Evolutionary conservation across 2,113 vertebrate species (phyloP), one percentile per base, ranked within the genome.

Genomic region (Scolopax mira): DNA sequence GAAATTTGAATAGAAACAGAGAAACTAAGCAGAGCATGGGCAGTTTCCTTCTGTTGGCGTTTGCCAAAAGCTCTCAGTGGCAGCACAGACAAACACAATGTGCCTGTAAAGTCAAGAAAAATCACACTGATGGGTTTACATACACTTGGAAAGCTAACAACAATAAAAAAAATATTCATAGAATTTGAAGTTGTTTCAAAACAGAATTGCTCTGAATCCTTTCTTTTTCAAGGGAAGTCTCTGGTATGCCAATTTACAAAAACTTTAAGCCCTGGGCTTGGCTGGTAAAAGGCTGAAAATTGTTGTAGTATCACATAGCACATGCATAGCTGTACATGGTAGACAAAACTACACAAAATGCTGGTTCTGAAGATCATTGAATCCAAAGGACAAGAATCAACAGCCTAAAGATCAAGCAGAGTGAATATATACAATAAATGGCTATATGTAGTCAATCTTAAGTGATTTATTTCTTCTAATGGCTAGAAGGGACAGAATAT

Each of bases 61-160:
- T 85, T 95, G 95, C 90, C 93, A 90, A 85, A 88, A 96, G 72
- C 90, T 90, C 79, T 88, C 90, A 62, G 64, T 57, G 75, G 92
- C 73, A 93, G 52, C 74, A 91, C 13, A 93, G 81, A 91, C 88
- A 94, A 95, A 93, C 23, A 88, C 93, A 88, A 85, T 19, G 71
- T 48, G 64, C 79, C 58, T 93, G 37, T 31, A 51, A 79, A 95
- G 71, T 88, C 84, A 94, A 85, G 66, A 41, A 82, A 93, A 91
- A 88, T 31, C 69, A 67, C 41, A 89, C 27, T 42, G 49, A 64
- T 48, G 55, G 22, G 33, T 78, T 93, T 96, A 88, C 69, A 90
- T 78, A 61, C 52, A 52, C 35, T 91, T 96, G 82, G 85, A 92
- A 93, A 92, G 61, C 72, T 79, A 91, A 91, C 60, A 89, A 80